Evolutionary conservation across 2,888 invertebrate genomes (phyloP).

Genomic region (Marronus borbonicus): DNA sequence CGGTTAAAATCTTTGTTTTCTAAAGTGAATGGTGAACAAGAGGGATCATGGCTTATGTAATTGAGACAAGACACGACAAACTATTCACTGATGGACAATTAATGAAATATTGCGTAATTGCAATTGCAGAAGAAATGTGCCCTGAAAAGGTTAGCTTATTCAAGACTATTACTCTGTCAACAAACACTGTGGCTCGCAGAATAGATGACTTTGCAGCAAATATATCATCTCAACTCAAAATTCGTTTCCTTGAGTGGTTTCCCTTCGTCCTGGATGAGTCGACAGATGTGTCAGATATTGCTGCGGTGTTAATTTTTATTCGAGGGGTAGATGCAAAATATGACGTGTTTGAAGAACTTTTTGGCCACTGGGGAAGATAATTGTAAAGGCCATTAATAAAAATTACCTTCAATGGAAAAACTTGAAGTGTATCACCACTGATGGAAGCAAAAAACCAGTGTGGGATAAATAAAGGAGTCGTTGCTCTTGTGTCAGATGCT

Average conservation of each 20-base stretch:
- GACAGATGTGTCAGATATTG: conserved; percentile 43
- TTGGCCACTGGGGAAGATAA: neutral
- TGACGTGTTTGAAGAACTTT: conserved; percentile 33
- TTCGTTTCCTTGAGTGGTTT: conserved; percentile 52
- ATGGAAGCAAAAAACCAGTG: no score
- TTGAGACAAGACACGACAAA: neutral
- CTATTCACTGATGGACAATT: neutral
- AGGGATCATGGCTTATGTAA: neutral
- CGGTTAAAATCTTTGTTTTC: neutral
- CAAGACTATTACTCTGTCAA: no score
- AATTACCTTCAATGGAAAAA: no score
- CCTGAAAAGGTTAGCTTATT: conserved; percentile 22
- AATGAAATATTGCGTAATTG: conserved; percentile 52
- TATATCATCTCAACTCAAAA: no score
- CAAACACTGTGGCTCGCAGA: no score
- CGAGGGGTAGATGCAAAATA: neutral
- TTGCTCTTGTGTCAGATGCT: neutral
- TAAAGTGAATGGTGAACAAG: neutral
- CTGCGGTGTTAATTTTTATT: no score
- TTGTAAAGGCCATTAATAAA: no score
- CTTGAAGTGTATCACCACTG: no score
- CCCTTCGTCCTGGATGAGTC: conserved; percentile 52
- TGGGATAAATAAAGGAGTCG: no score
- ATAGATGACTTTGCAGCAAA: no score
- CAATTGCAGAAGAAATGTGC: conserved; percentile 51